Evolutionary conservation across 2,888 invertebrate species (phyloP), one percentile per base, ranked within the genome.

Genomic region (Panopea generosa): DNA sequence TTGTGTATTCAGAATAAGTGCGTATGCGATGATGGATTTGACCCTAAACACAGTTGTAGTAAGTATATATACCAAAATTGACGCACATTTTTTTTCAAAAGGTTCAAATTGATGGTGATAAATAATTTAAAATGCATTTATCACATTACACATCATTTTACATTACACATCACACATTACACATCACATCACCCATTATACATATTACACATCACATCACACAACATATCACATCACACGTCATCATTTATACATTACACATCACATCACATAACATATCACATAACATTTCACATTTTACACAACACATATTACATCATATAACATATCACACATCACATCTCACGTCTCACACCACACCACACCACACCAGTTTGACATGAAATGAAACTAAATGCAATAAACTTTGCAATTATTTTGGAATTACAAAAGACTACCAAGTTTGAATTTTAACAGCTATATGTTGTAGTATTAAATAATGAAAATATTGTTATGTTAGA

Each of bases 1-100:
- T 50, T 50, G 6, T 78, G 78, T 59, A 11, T 47, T 18, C 43
- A 59, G 2, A 67, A 67, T 40, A 33, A 33, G 11, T 78, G 78
- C 47, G 20, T 55, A 0, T 77, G 77, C 59, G 65, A 67, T 6
- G 47, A 57, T 3, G 45, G 38, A 14, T 77, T 40, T 29, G 53
- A 66, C n/a, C 7, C 33, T 9, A 27, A 24, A 2, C 45, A 65
- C 11, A 49, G 57, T 29, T 77, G 77, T 47, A 60, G 77, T 77
- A 77, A 67, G 67, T 55, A 50, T 29, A 1, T 38, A 22, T 40
- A 14, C n/a, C 40, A 11, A 40, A 11, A 16, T 11, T 40, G 16
- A 40, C 9, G 7, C 7, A 11, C 7, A 40, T 40, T 40, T 40
- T 11, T 16, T 11, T 40, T 40, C 40, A 11, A 40, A 52, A 29